Conservation (phyloP, 2,797 vertebrate genomes). For the Thunnus albacares region DNA sequence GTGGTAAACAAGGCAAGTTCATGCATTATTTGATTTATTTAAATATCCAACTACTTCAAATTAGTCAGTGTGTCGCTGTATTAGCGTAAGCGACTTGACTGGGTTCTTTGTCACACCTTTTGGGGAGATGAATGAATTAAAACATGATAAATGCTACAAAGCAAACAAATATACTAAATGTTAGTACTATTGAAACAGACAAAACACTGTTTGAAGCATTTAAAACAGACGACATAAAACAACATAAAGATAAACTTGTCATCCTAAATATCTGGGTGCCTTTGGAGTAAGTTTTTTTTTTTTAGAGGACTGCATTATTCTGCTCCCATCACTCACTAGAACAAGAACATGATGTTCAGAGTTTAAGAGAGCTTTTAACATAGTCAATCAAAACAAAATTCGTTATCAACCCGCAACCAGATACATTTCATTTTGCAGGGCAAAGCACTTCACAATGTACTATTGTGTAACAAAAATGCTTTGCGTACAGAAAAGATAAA, state of each 20-base stretch:
- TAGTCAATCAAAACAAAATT: conserved; percentile 45
- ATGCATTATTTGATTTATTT: conserved; percentile 8
- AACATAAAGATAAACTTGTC: conserved; percentile 21
- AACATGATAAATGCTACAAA: neutral
- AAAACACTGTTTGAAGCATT: conserved; percentile 2
- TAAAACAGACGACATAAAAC: conserved; percentile 26
- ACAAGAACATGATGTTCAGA: conserved; percentile 49
- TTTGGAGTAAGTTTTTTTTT: conserved; percentile 1
- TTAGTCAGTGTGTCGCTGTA: neutral
- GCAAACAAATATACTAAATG: neutral
- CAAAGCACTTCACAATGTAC: conserved; percentile 45
- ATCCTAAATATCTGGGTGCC: conserved; percentile 16
- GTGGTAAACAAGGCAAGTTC: neutral
- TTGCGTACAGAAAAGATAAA: conserved; percentile 47
- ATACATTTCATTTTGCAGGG: conserved; percentile 52
- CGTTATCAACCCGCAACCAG: conserved; percentile 27
- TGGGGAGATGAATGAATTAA: conserved; percentile 10
- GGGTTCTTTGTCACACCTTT: conserved; percentile 1
- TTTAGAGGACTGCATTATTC: conserved; percentile 26
- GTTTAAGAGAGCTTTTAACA: conserved; percentile 48
- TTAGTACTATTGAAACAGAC: neutral
- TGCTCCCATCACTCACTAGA: conserved; percentile 26
- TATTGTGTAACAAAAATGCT: conserved; percentile 46
- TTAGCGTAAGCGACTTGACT: neutral
- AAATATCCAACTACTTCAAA: conserved; percentile 4